Base-by-base conservation (phyloP, 1,140 invertebrate genomes). In the Leptinotarsa lineolata region DNA sequence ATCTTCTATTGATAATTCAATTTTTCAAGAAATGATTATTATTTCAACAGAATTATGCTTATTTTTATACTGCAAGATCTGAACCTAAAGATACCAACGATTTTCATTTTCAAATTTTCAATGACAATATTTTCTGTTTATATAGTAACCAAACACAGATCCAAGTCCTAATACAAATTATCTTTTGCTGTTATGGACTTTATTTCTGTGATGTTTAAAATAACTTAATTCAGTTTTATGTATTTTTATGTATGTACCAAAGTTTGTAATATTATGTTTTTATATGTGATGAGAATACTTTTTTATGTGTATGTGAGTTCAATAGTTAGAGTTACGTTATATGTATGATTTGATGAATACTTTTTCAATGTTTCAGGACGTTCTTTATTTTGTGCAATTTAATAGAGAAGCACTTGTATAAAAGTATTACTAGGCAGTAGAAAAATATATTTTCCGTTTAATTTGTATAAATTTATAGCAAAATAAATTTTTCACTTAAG, bases 381-480 rank as follows among this genome's bases (percentile, higher is more conserved):
- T 54, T 54, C 48, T 69, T 68, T 48, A 48, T 59, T 69, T 66
- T 24, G 68, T 69, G 68, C 68, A 69, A 69, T 69, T 69, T 69
- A 22, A 58, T 46, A 39, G 54, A 69, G 46, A n/a, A 48, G 46
- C 68, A 69, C 68, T 59, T 69, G 46, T 69, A 59, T 69, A 69
- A 69, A 69, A 69, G 68, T 69, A 69, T 69, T 69, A 69, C 46
- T 69, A 69, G 68, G 18, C 21, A 46, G 48, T 69, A 69, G 68
- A 24, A 69, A 18, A 69, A 30, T 69, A 69, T 69, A 69, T 69
- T 69, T 69, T 69, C 54, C 46, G 68, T 69, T 69, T 69, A 69
- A 54, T 69, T 69, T 69, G 68, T 69, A 69, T 69, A 69, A 58
- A 69, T 69, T 69, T 69, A 69, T 69, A 69, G 68, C 22, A 69